Evolutionary conservation across 2,797 vertebrate species (phyloP).

Genomic region (Hyperoplus lanceolatus): DNA sequence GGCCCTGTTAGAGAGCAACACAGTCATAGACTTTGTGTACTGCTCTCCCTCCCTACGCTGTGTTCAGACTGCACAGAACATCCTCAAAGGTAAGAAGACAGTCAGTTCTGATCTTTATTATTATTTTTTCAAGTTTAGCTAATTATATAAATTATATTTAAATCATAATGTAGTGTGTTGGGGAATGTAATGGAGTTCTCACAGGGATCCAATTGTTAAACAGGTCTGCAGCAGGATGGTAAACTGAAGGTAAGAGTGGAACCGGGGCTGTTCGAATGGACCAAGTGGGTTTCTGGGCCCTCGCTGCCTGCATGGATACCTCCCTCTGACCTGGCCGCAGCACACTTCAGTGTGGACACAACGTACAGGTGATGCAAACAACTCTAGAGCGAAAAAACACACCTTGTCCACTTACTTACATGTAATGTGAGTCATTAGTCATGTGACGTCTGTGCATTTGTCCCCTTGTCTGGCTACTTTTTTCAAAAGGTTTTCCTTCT

Average conservation of each 20-base stretch:
- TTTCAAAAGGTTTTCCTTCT: too few relatives aligned
- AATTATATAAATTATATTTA: too few relatives aligned
- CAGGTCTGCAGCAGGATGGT: slow-evolving; percentile 94
- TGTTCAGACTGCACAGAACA: slow-evolving; percentile 95
- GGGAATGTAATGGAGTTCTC: background rate
- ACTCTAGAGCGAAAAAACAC: background rate
- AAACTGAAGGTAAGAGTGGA: slow-evolving; percentile 93
- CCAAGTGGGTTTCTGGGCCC: slow-evolving; percentile 95
- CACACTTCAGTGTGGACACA: slow-evolving; percentile 93
- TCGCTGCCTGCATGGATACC: slow-evolving; percentile 92
- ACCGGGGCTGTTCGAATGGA: slow-evolving; percentile 96
- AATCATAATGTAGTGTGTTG: background rate
- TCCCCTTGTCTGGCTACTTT: too few relatives aligned
- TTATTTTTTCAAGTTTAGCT: too few relatives aligned
- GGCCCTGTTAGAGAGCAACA: slow-evolving; percentile 92
- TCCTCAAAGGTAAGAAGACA: slow-evolving; percentile 90
- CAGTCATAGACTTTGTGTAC: slow-evolving; percentile 91
- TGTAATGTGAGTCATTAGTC: background rate
- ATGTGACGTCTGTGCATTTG: too few relatives aligned
- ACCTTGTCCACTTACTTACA: too few relatives aligned
- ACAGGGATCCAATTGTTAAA: background rate
- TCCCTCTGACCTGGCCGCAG: slow-evolving; percentile 89
- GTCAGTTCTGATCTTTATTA: background rate
- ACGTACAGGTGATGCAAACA: slow-evolving; percentile 91
- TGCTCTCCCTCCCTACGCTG: slow-evolving; percentile 94